These are phyloP conservation scores for Coleophora flavipennella DNA, from an alignment of 2,888 invertebrate genomes.

Conservation along the genomic window DNA sequence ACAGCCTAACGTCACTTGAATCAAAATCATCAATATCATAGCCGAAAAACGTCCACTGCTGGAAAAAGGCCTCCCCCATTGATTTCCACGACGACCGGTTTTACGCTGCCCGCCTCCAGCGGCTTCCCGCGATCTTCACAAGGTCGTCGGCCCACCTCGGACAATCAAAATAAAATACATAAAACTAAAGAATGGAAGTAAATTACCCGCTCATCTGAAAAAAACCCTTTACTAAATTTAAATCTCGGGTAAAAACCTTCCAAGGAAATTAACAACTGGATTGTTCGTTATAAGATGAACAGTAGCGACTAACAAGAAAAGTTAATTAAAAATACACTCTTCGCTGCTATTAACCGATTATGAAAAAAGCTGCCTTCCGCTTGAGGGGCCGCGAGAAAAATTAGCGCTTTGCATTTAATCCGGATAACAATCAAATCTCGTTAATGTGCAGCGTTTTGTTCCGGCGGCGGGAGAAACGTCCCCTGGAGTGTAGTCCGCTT, in stretches of 20 bases:
- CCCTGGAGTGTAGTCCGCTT: no score
- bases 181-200: not conserved
- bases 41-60: no score
- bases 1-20: no score
- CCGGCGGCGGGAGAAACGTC: conserved; percentile 4
- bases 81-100: no score
- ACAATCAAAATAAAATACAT: no score
- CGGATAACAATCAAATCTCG: conserved; percentile 19
- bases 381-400: conserved; percentile 6
- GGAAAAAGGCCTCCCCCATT: no score
- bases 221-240: not conserved
- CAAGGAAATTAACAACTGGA: not conserved
- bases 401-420: conserved; percentile 20
- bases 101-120: no score
- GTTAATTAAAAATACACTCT: conserved; percentile 33
- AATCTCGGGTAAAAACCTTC: not conserved
- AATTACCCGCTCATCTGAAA: not conserved
- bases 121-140: no score
- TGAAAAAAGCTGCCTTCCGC: conserved; percentile 3
- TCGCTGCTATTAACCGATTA: conserved; percentile 15
- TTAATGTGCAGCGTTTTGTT: conserved; percentile 15
- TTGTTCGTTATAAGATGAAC: conserved; percentile 23
- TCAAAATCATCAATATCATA: no score
- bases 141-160: no score
- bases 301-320: conserved; percentile 24